Conservation (phyloP, 2,888 invertebrate species). For the Drosophila yooni region DNA sequence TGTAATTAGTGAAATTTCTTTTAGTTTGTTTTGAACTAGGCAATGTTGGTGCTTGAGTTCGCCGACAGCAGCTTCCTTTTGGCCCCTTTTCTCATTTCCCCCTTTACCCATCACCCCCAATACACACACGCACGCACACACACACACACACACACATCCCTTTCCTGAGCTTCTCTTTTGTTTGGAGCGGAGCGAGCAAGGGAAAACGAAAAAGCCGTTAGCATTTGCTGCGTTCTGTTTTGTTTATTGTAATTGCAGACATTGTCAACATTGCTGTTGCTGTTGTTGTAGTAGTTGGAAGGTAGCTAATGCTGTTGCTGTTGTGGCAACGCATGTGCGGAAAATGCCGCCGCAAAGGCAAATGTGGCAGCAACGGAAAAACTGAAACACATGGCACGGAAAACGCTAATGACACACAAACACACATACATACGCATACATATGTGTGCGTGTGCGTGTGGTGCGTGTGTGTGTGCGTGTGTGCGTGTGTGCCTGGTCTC, state of each 20-base stretch:
- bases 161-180: not conserved
- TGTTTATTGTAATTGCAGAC: constrained; percentile 76
- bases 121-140: too few relatives aligned
- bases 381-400: constrained; percentile 64
- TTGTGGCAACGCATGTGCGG: constrained; percentile 56
- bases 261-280: constrained; percentile 57
- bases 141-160: not conserved
- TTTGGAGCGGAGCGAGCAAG: not conserved
- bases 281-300: constrained; percentile 21
- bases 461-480: not conserved
- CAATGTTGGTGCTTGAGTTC: constrained; percentile 37
- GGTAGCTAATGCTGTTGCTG: constrained; percentile 30
- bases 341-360: constrained; percentile 56
- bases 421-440: constrained; percentile 23
- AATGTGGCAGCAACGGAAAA: constrained; percentile 43
- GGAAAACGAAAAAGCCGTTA: constrained; percentile 47
- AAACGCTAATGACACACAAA: constrained; percentile 64
- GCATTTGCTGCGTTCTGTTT: constrained; percentile 75
- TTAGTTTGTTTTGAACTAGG: constrained; percentile 4
- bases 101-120: not conserved
- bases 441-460: not conserved
- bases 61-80: constrained; percentile 23
- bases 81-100: not conserved
- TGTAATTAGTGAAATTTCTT: constrained; percentile 36
- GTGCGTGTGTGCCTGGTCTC: constrained; percentile 23